Percentiles rank a stretch among this genome's conserved stretches.
phyloP scores from a whole-genome alignment of 2,888 invertebrate genomes.

The Chrysina gloriosa region DNA sequence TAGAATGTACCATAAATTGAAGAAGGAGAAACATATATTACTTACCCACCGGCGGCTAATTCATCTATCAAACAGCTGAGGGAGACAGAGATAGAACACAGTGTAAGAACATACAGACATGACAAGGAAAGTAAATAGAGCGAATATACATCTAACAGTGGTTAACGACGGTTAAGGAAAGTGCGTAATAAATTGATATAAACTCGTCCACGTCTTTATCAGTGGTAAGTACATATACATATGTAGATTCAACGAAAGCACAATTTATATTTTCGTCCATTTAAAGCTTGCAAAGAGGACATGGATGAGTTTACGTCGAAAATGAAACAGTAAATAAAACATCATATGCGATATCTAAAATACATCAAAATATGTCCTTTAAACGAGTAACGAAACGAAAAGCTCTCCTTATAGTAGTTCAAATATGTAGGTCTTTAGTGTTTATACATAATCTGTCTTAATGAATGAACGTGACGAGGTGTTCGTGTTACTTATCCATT shows the following conservation, averaged over 20 bases:
- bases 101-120: constrained; percentile 62
- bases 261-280: no score
- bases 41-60: constrained; percentile 85
- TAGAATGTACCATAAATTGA: constrained; percentile 8
- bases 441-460: background rate
- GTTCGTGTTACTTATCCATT: constrained; percentile 2
- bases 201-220: background rate
- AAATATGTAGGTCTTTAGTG: no score
- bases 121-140: constrained; percentile 45
- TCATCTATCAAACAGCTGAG: constrained; percentile 89
- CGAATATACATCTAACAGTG: constrained; percentile 23
- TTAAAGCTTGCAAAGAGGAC: no score
- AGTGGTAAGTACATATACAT: background rate
- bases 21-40: constrained; percentile 55
- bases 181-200: constrained; percentile 12
- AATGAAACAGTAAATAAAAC: no score
- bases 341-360: no score
- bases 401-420: no score
- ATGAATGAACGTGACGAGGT: background rate
- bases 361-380: no score
- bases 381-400: no score
- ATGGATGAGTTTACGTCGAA: no score
- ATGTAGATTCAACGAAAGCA: background rate
- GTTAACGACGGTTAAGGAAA: background rate
- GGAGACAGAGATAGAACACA: constrained; percentile 61